A percentile compares a stretch with the other conserved stretches of the same genome.
Evolutionary conservation across 2,797 vertebrate genomes (phyloP).

Genomic region (Rhinophrynus dorsalis): DNA sequence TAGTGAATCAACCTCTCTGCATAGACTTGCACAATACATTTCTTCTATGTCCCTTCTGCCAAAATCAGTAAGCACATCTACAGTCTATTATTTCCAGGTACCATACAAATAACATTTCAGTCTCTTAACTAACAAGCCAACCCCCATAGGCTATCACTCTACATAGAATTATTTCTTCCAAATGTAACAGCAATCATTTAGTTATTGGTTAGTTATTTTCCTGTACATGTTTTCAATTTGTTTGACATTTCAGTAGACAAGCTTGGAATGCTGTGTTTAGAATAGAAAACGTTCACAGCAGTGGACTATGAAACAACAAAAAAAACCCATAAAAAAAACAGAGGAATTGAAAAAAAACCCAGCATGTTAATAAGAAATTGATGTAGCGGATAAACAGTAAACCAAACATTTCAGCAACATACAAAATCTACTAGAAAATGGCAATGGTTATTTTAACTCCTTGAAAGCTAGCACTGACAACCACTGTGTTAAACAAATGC

Average conservation of each 20-base stretch:
- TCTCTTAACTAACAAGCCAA: not conserved
- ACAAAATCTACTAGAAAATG: too few relatives aligned
- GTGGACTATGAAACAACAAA: not conserved
- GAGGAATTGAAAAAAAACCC: too few relatives aligned
- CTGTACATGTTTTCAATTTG: conserved; percentile 20
- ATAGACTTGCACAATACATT: too few relatives aligned
- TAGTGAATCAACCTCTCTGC: too few relatives aligned
- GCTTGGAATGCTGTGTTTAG: not conserved
- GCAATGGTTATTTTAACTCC: too few relatives aligned
- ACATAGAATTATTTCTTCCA: not conserved
- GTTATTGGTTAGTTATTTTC: conserved; percentile 23
- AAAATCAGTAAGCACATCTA: not conserved
- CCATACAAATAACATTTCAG: not conserved
- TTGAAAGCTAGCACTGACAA: too few relatives aligned
- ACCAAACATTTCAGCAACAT: not conserved
- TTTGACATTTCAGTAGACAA: conserved; percentile 12
- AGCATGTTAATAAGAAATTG: not conserved
- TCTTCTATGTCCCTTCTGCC: not conserved
- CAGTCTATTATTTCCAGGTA: not conserved
- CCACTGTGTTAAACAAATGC: too few relatives aligned
- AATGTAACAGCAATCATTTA: conserved; percentile 15
- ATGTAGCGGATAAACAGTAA: not conserved
- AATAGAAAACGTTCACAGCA: not conserved
- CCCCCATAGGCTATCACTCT: not conserved
- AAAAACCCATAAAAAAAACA: not conserved